phyloP scores from a whole-genome alignment of 1,140 invertebrate genomes.

The Trichogramma pretiosum region DNA sequence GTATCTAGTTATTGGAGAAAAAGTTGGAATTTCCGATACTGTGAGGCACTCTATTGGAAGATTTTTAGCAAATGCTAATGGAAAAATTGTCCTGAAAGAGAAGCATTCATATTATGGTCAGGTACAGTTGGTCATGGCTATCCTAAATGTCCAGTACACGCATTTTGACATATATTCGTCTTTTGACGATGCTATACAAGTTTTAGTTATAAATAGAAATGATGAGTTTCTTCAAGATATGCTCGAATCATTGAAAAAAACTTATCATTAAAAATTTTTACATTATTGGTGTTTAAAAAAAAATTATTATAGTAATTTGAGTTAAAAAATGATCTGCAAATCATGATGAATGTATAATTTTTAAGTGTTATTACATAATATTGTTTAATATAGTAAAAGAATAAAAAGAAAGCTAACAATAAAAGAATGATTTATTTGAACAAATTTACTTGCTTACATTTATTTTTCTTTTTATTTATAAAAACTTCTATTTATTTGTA shows the following conservation, averaged over 20 bases:
- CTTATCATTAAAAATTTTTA: neutral
- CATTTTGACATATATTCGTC: slow-evolving; percentile 18
- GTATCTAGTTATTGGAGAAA: slow-evolving; percentile 5
- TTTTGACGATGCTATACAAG: slow-evolving; percentile 12
- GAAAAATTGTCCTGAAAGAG: slow-evolving; percentile 5
- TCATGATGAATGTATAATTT: too few species aligned
- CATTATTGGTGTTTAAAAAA: neutral
- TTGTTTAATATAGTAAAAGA: too few species aligned
- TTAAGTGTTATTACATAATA: too few species aligned
- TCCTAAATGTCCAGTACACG: slow-evolving; percentile 11
- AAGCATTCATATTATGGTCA: slow-evolving; percentile 18
- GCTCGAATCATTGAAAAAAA: neutral
- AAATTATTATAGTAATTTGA: neutral
- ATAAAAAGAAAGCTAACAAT: too few species aligned
- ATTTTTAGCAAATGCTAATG: neutral
- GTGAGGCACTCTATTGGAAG: neutral
- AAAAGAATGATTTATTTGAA: too few species aligned
- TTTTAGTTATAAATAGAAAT: slow-evolving; percentile 8
- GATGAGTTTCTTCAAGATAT: neutral
- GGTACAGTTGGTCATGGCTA: slow-evolving; percentile 15
- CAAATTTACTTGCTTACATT: too few species aligned
- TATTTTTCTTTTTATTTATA: too few species aligned
- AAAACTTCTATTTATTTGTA: too few species aligned
- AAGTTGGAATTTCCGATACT: neutral
- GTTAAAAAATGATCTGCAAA: too few species aligned